Conservation (phyloP, 2,888 invertebrate genomes). For the Sinhomidia bicolor region DNA sequence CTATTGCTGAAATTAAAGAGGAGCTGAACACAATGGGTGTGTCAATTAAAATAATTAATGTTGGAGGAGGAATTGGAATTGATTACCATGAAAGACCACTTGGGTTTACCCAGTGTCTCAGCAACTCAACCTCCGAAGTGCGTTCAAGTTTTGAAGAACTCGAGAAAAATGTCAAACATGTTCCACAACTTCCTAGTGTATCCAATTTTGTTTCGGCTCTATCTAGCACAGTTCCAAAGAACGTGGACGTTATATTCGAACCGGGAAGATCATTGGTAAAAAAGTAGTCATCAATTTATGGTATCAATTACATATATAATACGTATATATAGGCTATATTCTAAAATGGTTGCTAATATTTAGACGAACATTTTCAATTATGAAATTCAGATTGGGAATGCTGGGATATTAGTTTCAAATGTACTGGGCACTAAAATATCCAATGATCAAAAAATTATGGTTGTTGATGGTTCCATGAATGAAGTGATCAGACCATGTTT, state of each 20-base stretch:
- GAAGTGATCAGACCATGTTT: slow-evolving; percentile 82
- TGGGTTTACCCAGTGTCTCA: slow-evolving; percentile 46
- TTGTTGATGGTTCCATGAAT: slow-evolving; percentile 82
- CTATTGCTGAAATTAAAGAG: slow-evolving; percentile 79
- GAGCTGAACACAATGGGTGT: slow-evolving; percentile 61
- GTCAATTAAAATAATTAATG: slow-evolving; percentile 80
- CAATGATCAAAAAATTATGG: slow-evolving; percentile 80
- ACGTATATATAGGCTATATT: no score
- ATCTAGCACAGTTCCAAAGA: slow-evolving; percentile 75
- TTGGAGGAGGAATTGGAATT: slow-evolving; percentile 82
- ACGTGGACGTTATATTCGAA: slow-evolving; percentile 81
- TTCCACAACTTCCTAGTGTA: slow-evolving; percentile 52
- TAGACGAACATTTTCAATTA: no score
- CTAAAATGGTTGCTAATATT: no score
- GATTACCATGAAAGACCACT: slow-evolving; percentile 80
- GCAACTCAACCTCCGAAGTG: neutral
- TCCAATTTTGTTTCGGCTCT: slow-evolving; percentile 76
- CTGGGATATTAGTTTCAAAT: slow-evolving; percentile 81
- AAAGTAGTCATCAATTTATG: neutral
- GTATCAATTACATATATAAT: no score
- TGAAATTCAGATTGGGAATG: slow-evolving; percentile 75
- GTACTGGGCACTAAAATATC: slow-evolving; percentile 81
- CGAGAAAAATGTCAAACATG: neutral
- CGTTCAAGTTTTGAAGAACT: neutral
- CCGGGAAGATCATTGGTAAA: slow-evolving; percentile 82